Conservation (phyloP, 2,888 invertebrate genomes). For the Hylaea fasciaria region DNA sequence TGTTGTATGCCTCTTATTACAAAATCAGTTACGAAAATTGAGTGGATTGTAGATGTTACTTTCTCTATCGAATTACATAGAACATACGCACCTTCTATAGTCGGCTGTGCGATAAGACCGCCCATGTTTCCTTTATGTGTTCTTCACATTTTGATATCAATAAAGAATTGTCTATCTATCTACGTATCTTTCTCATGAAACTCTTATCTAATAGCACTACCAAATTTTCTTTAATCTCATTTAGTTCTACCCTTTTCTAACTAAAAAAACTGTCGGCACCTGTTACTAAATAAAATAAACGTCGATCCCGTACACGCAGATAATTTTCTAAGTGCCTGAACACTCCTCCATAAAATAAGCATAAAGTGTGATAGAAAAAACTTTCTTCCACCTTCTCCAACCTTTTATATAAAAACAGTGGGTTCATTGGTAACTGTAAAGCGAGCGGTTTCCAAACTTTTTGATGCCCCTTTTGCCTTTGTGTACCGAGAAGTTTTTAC, state of each 20-base stretch:
- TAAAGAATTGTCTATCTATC: no score
- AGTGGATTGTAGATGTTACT: no score
- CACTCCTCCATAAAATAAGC: conserved; percentile 48
- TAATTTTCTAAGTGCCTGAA: conserved; percentile 42
- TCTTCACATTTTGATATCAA: no score
- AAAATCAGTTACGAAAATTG: no score
- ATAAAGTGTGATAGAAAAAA: conserved; percentile 53
- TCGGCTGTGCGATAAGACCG: no score
- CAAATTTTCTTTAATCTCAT: no score
- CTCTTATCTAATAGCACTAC: no score
- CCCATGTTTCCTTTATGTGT: no score
- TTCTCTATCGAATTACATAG: no score
- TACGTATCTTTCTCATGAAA: no score
- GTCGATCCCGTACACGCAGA: conserved; percentile 20
- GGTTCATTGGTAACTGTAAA: conserved; percentile 40
- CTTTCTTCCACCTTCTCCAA: conserved; percentile 28
- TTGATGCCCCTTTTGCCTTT: conserved; percentile 32
- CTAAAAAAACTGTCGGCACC: conserved; percentile 22
- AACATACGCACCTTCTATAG: no score
- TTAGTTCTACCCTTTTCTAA: conserved; percentile 15
- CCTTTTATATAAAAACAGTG: conserved; percentile 44
- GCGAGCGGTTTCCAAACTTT: conserved; percentile 41
- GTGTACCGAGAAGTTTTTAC: conserved; percentile 20
- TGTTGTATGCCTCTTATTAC: no score
- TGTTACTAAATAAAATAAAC: conserved; percentile 19